These are phyloP conservation scores for Potamilus streckersoni DNA, from an alignment of 1,140 invertebrate genomes.

Conservation along the genomic window DNA sequence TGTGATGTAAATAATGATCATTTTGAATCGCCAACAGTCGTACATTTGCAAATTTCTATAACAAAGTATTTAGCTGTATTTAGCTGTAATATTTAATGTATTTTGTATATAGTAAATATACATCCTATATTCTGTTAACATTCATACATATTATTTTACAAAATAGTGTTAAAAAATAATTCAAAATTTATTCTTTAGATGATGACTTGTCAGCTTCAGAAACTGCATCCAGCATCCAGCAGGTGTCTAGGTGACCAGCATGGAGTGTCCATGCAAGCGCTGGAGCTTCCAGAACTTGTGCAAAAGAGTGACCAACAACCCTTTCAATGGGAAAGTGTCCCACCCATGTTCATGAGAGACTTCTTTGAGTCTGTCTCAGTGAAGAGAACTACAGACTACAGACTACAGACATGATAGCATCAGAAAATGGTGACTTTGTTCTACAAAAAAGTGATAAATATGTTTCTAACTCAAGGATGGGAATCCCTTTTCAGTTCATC, in stretches of 20 bases:
- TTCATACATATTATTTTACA: not conserved
- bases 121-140: not conserved
- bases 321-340: constrained; percentile 7
- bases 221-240: constrained; percentile 74
- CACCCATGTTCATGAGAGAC: constrained; percentile 1
- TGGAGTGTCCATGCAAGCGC: constrained; percentile 70
- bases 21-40: too few relatives aligned
- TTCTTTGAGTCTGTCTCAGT: not conserved
- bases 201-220: constrained; percentile 76
- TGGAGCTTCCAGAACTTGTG: constrained; percentile 20
- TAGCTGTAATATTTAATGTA: not conserved
- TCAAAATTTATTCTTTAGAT: constrained; percentile 39
- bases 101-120: not conserved
- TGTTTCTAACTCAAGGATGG: constrained; percentile 26
- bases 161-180: too few relatives aligned
- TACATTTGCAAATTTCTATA: too few relatives aligned
- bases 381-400: not conserved
- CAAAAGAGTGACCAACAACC: not conserved
- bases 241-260: constrained; percentile 83
- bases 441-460: constrained; percentile 27
- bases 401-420: not conserved
- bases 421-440: constrained; percentile 23
- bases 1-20: too few relatives aligned
- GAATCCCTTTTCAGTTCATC: not conserved
- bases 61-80: too few relatives aligned